These are phyloP conservation scores for Ormia ochracea DNA, from an alignment of 2,888 invertebrate species.

Conservation along the genomic window DNA sequence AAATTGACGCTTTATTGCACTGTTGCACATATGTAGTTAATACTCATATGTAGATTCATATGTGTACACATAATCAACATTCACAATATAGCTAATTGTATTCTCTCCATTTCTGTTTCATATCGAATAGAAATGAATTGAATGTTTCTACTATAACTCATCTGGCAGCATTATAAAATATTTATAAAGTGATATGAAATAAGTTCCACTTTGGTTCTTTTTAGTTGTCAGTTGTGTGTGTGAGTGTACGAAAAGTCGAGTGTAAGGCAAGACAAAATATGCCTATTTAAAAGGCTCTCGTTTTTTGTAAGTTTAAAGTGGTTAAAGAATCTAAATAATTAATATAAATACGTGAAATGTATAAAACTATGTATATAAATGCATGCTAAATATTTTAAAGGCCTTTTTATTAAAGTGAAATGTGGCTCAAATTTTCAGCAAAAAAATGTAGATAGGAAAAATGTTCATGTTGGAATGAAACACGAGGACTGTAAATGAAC, in stretches of 20 bases:
- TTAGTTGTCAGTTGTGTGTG: constrained; percentile 36
- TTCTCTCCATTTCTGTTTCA: too few species aligned
- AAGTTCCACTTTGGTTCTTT: constrained; percentile 23
- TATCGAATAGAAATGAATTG: too few species aligned
- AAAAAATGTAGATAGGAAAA: constrained; percentile 54
- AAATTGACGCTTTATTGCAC: too few species aligned
- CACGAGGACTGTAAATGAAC: constrained; percentile 47
- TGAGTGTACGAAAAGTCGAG: constrained; percentile 56
- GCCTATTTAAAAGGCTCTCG: constrained; percentile 51
- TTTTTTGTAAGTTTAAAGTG: constrained; percentile 64
- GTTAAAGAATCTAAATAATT: constrained; percentile 33
- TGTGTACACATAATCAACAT: too few species aligned
- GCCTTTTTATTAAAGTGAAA: constrained; percentile 35
- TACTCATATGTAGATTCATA: too few species aligned
- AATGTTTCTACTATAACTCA: neutral
- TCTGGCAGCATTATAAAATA: constrained; percentile 20
- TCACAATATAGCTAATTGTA: too few species aligned
- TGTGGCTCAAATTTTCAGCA: constrained; percentile 45
- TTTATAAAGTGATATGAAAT: constrained; percentile 19
- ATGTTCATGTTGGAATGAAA: constrained; percentile 45
- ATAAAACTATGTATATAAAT: neutral
- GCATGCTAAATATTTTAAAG: constrained; percentile 6
- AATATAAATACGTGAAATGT: constrained; percentile 39
- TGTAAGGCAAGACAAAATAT: constrained; percentile 55
- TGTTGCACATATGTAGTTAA: too few species aligned